Percentiles rank a stretch among this genome's conserved stretches.
phyloP scores from a whole-genome alignment of 2,113 vertebrate genomes.

The Entosphenus tridentatus region DNA sequence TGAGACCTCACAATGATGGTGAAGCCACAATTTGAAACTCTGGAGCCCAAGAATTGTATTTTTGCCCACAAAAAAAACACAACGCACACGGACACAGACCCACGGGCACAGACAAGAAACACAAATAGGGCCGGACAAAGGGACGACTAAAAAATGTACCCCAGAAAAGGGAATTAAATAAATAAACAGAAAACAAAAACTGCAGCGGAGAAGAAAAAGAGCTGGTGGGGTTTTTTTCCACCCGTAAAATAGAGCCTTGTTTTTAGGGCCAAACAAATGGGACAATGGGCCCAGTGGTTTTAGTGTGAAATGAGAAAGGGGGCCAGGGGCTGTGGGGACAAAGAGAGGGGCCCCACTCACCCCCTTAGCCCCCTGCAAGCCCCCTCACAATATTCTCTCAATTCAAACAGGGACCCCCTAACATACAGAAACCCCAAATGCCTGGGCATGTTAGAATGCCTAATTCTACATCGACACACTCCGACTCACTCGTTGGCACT shows the following conservation, averaged over 20 bases:
- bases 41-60: no score
- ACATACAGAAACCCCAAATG: constrained; percentile 6
- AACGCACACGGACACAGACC: constrained; percentile 1
- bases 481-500: no score
- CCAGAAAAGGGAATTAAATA: no score
- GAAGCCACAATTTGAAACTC: no score
- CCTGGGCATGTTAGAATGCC: constrained; percentile 12
- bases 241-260: not conserved
- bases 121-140: no score
- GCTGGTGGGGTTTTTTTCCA: not conserved
- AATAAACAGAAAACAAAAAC: no score
- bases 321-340: no score
- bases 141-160: no score
- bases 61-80: not conserved
- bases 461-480: not conserved
- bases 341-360: not conserved
- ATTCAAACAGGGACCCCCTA: constrained; percentile 11
- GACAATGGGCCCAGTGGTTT: not conserved
- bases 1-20: no score
- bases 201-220: not conserved
- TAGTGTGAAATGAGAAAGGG: no score
- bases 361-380: not conserved
- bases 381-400: not conserved
- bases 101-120: not conserved
- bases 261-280: not conserved